Evolutionary conservation across 2,888 invertebrate species (phyloP).

Genomic region (Acanthosepion lycidas): DNA sequence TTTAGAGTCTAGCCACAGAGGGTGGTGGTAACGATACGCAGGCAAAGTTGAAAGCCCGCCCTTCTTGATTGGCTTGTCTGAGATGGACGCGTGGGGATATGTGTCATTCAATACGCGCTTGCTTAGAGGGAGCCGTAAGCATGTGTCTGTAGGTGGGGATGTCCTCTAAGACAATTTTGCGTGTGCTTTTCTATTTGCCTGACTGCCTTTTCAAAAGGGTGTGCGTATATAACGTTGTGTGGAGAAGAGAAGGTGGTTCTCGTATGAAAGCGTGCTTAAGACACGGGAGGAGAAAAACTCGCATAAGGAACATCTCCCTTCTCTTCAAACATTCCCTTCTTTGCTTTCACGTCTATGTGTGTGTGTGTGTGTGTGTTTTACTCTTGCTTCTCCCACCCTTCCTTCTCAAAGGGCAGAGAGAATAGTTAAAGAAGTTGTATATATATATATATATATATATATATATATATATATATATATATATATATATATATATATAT

Average conservation of each 20-base stretch:
- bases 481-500: not conserved
- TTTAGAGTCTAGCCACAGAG: not conserved
- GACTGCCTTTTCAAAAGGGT: not conserved
- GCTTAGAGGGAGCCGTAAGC: not conserved
- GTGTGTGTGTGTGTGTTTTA: too few relatives aligned
- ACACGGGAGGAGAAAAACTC: not conserved
- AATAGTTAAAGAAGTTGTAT: not conserved
- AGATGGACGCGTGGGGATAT: slow-evolving; percentile 2
- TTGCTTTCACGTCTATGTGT: not conserved
- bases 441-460: too few relatives aligned
- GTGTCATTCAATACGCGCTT: slow-evolving; percentile 21
- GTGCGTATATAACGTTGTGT: not conserved
- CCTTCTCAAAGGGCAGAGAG: not conserved
- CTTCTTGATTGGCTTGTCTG: not conserved
- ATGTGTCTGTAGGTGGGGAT: not conserved
- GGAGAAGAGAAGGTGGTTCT: slow-evolving; percentile 33
- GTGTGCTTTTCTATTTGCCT: not conserved
- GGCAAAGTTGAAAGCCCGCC: not conserved
- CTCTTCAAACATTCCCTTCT: not conserved
- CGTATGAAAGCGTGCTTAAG: not conserved
- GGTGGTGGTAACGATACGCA: not conserved
- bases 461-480: not conserved
- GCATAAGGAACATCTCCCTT: not conserved
- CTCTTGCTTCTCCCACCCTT: not conserved
- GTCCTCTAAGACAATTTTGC: not conserved